A percentile compares a stretch with the other conserved stretches of the same genome.
These are phyloP conservation scores for Seira ritae DNA, from an alignment of 2,888 invertebrate species.

Conservation along the genomic window DNA sequence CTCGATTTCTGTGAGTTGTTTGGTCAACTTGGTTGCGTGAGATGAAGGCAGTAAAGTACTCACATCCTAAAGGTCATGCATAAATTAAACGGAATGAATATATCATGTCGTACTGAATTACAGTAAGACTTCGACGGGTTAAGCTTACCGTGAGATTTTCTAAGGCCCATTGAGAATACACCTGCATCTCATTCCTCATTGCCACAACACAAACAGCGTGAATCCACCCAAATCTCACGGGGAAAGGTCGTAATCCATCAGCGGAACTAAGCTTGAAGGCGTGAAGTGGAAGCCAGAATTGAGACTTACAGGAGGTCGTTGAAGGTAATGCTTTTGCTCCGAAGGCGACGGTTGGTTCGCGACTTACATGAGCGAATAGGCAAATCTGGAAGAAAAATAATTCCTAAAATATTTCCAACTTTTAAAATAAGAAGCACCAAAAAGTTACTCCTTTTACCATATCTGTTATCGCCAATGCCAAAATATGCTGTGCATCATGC, in stretches of 20 bases:
- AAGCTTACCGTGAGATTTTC: conserved; percentile 75
- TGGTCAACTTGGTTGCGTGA: conserved; percentile 42
- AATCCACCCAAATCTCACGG: conserved; percentile 99
- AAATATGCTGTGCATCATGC: conserved; percentile 98
- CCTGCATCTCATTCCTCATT: conserved; percentile 99
- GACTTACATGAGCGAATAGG: conserved; percentile 73
- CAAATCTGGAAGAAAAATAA: conserved; percentile 62
- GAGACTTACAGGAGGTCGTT: conserved; percentile 71
- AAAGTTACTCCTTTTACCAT: conserved; percentile 79
- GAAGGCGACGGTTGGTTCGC: conserved; percentile 71
- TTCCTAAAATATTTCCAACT: background rate
- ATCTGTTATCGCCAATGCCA: conserved; percentile 96
- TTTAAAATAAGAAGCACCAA: no score
- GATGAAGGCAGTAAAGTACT: conserved; percentile 66
- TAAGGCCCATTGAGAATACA: conserved; percentile 94
- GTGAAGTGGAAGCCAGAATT: conserved; percentile 73
- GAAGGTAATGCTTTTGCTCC: conserved; percentile 72
- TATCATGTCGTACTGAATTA: background rate
- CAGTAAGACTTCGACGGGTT: no score
- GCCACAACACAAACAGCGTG: conserved; percentile 98
- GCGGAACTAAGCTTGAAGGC: conserved; percentile 86
- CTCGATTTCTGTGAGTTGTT: conserved; percentile 54
- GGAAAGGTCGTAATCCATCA: conserved; percentile 96
- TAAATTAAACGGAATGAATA: conserved; percentile 12
- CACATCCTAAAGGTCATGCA: conserved; percentile 62